A percentile compares a stretch with the other conserved stretches of the same genome.
These are phyloP conservation scores for Meiosimyza platycephala DNA, from an alignment of 2,888 invertebrate species.

Conservation along the genomic window DNA sequence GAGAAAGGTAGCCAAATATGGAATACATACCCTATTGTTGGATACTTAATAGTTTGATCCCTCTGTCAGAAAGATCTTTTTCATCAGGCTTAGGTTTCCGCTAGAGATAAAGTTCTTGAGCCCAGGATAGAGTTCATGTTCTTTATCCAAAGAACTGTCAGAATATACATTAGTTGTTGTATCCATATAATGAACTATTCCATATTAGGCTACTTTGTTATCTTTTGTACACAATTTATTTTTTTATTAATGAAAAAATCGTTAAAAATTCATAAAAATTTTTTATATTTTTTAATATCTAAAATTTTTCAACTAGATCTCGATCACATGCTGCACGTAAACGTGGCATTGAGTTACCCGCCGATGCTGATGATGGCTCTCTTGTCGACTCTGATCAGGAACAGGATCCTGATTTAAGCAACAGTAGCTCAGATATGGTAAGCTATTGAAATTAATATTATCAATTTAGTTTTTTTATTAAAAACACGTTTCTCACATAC, in stretches of 20 bases:
- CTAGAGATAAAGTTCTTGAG: too few species aligned
- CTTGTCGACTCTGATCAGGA: constrained; percentile 73
- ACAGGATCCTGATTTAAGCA: constrained; percentile 68
- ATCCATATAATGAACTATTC: neutral
- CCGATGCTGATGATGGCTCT: constrained; percentile 73
- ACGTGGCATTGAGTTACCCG: constrained; percentile 71
- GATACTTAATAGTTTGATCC: too few species aligned
- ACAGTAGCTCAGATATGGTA: constrained; percentile 66
- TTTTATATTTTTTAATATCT: constrained; percentile 10
- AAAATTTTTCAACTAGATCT: constrained; percentile 68
- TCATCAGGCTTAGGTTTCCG: too few species aligned
- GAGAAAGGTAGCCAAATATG: too few species aligned
- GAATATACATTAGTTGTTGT: too few species aligned
- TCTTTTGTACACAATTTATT: neutral
- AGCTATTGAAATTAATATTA: constrained; percentile 38
- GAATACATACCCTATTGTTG: too few species aligned
- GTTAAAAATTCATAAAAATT: neutral
- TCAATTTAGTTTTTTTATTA: neutral
- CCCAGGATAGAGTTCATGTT: too few species aligned
- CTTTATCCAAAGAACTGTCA: too few species aligned
- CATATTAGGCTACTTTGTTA: neutral
- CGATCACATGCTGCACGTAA: constrained; percentile 77
- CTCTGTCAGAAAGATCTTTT: too few species aligned
- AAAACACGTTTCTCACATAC: neutral
- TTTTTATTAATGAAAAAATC: too few species aligned